Conservation (phyloP, 2,888 invertebrate species). For the Slavum lentiscoides region DNA sequence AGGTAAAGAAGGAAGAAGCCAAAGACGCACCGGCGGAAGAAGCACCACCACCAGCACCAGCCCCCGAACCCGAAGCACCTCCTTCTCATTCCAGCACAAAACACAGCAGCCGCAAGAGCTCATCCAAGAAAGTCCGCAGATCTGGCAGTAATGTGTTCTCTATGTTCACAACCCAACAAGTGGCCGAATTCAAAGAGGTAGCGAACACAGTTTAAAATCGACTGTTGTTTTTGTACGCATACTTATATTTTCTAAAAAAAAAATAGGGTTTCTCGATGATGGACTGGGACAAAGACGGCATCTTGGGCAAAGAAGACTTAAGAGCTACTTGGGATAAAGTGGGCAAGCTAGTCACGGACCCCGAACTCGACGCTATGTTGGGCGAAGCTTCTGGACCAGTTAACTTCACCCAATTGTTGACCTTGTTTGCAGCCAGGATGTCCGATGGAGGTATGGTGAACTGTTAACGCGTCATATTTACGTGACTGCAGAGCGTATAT, state of each 20-base stretch:
- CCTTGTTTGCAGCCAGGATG: slow-evolving; percentile 90
- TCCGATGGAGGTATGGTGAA: slow-evolving; percentile 66
- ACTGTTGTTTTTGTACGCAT: neutral
- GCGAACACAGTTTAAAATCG: slow-evolving; percentile 56
- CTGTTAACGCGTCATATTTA: neutral
- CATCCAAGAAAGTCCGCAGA: slow-evolving; percentile 79
- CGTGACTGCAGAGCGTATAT: neutral
- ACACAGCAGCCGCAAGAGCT: slow-evolving; percentile 76
- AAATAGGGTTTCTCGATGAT: slow-evolving; percentile 88
- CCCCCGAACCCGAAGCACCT: slow-evolving; percentile 69
- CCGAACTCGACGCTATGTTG: slow-evolving; percentile 89
- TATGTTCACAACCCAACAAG: slow-evolving; percentile 95
- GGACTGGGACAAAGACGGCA: slow-evolving; percentile 93
- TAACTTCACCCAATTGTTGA: slow-evolving; percentile 92
- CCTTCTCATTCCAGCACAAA: slow-evolving; percentile 64
- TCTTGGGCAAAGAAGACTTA: slow-evolving; percentile 83
- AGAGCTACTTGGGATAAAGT: slow-evolving; percentile 90
- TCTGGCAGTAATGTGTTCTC: slow-evolving; percentile 95
- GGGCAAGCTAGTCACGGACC: slow-evolving; percentile 85
- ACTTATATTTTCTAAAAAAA: neutral
- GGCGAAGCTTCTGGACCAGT: slow-evolving; percentile 86
- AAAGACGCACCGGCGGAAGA: slow-evolving; percentile 65
- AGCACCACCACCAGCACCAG: slow-evolving; percentile 68
- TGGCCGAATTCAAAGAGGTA: slow-evolving; percentile 94
- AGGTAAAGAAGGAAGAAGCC: slow-evolving; percentile 74